A percentile compares a stretch with the other conserved stretches of the same genome.
Evolutionary conservation across 2,888 invertebrate genomes (phyloP).

Genomic region (Rugalucina vietnamica): DNA sequence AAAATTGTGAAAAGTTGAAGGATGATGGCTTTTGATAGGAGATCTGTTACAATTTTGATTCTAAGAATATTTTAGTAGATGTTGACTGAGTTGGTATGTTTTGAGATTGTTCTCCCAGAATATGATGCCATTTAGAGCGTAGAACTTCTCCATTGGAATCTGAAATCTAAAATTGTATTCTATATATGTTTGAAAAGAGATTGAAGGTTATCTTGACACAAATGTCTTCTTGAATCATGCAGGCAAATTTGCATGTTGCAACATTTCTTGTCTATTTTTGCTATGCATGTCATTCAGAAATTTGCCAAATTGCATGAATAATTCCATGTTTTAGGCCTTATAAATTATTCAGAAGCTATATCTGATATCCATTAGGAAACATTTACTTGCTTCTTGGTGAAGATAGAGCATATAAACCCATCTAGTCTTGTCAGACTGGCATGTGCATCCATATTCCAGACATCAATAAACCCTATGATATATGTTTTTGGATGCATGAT

Average conservation of each 20-base stretch:
- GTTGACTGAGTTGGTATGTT: too few relatives aligned
- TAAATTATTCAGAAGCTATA: background rate
- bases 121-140: too few relatives aligned
- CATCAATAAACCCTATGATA: background rate
- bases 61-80: background rate
- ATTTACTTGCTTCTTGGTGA: background rate
- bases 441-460: background rate
- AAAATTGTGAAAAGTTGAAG: background rate
- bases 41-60: background rate
- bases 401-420: background rate
- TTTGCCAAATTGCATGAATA: conserved; percentile 6
- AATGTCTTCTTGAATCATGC: too few relatives aligned
- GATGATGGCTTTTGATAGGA: background rate
- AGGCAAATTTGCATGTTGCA: too few relatives aligned
- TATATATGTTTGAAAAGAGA: too few relatives aligned
- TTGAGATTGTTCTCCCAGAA: too few relatives aligned
- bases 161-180: too few relatives aligned
- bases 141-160: too few relatives aligned
- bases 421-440: background rate
- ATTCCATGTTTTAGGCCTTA: conserved; percentile 1
- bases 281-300: too few relatives aligned
- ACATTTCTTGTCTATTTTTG: too few relatives aligned
- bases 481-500: background rate
- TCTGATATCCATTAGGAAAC: background rate
- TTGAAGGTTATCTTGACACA: too few relatives aligned